These are phyloP conservation scores for Lonchura striata DNA, from an alignment of 2,113 vertebrate genomes.

Conservation along the genomic window DNA sequence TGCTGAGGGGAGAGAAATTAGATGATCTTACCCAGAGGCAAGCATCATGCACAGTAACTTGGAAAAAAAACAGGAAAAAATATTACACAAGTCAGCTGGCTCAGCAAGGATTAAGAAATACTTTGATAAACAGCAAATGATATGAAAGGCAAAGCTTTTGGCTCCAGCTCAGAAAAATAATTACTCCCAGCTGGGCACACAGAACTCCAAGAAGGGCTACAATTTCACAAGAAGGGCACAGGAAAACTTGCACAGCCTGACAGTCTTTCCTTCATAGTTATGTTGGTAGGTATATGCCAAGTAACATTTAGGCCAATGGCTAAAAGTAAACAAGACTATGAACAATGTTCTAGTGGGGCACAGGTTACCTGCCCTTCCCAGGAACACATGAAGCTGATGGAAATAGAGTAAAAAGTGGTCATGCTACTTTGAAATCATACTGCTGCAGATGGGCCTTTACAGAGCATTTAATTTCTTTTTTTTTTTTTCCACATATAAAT, in stretches of 20 bases:
- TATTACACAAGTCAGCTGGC: slow-evolving; percentile 54
- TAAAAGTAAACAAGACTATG: not conserved
- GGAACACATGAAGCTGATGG: not conserved
- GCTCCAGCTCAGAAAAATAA: slow-evolving; percentile 50
- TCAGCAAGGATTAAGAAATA: slow-evolving; percentile 66
- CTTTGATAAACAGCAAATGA: slow-evolving; percentile 67
- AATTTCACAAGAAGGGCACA: slow-evolving; percentile 29
- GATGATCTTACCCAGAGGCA: slow-evolving; percentile 36
- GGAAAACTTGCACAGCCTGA: slow-evolving; percentile 5
- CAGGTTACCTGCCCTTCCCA: not conserved
- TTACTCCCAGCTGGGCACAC: slow-evolving; percentile 56
- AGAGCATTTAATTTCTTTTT: not conserved
- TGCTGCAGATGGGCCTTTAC: not conserved
- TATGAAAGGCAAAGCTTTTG: slow-evolving; percentile 59
- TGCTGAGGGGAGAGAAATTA: not conserved
- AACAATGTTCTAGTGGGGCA: not conserved
- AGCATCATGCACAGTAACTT: not conserved
- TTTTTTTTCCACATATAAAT: not conserved
- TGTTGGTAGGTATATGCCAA: not conserved
- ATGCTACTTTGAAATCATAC: not conserved
- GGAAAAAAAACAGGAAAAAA: slow-evolving; percentile 9
- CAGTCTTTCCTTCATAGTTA: not conserved
- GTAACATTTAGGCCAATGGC: not conserved
- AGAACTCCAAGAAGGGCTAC: slow-evolving; percentile 2
- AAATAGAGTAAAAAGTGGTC: not conserved